Base-by-base conservation (phyloP, 2,113 vertebrate species). In the Phrynocephalus versicolor region DNA sequence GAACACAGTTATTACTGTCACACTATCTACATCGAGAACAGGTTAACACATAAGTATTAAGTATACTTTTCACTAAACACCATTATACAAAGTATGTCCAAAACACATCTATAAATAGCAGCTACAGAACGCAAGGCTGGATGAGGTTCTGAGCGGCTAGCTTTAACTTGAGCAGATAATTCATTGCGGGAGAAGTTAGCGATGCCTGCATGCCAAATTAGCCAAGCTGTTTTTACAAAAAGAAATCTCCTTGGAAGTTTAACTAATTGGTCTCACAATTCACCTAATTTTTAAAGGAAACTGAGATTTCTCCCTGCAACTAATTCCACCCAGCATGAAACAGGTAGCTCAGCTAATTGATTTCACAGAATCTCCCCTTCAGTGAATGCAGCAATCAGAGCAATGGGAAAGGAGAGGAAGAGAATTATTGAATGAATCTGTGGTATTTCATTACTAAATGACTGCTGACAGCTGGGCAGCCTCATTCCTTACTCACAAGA, bases 391-490 rank as follows among this genome's bases (percentile, higher is more conserved):
- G 23, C 69, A 80, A n/a, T 79, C 81, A 39, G 19, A 87, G 77
- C 72, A 74, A 79, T 25, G 85, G 80, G 81, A 35, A 55, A 78
- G 64, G 70, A 58, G n/a, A 80, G 80, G 77, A 82, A 65, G 57
- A 35, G 79, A 87, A 89, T 88, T 91, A 87, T 72, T 88, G 81
- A 89, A 86, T 75, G 88, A 82, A 83, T 71, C n/a, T 14, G 58
- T 37, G 58, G 65, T 84, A 88, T 90, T 90, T 88, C 79, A 89
- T 91, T 75, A 75, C 83, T 79, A 87, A 92, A 88, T 74, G 41
- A 70, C 84, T 85, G 58, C 87, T 90, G 87, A 92, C 92, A 87
- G 89, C 91, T 84, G 86, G 88, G 87, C 75, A 83, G 80, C 35
- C 79, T 82, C 69, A 62, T 85, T 76, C 87, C 12, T 79, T 79